These are phyloP conservation scores for Phalacrocorax pelagicus DNA, from an alignment of 2,113 vertebrate genomes.

Conservation along the genomic window DNA sequence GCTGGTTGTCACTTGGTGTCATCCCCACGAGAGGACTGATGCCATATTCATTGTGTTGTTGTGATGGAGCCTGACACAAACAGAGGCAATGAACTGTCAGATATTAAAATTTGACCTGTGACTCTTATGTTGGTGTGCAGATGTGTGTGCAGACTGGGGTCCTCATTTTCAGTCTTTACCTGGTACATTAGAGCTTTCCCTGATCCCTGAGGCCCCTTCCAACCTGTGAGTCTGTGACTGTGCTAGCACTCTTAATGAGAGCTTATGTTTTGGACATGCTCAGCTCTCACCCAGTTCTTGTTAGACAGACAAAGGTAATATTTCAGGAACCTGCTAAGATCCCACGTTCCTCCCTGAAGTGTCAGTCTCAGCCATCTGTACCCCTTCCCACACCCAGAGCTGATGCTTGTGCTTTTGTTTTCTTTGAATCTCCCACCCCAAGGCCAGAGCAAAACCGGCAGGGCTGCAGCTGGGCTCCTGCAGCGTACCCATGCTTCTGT, in stretches of 20 bases:
- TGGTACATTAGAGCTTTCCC: background rate
- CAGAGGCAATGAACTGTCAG: background rate
- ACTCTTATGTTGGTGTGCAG: background rate
- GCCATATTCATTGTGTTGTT: background rate
- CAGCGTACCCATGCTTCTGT: rapidly evolving
- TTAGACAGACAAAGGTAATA: background rate
- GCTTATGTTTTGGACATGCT: background rate
- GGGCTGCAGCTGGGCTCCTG: background rate
- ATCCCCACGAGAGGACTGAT: background rate
- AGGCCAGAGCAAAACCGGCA: background rate
- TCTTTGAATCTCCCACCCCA: background rate
- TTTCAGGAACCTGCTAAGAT: background rate
- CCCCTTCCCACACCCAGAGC: background rate
- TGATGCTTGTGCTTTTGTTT: background rate
- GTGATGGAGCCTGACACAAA: background rate
- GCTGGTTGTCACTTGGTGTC: background rate
- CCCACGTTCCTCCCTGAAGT: background rate
- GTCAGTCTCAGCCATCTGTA: constrained; percentile 51
- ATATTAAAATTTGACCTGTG: background rate
- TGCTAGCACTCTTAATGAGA: background rate
- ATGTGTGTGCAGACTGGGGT: background rate
- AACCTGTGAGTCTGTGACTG: background rate
- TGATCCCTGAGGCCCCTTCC: no score
- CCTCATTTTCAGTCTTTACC: background rate
- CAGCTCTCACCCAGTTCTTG: background rate